Percentiles rank a stretch among this genome's conserved stretches.
Evolutionary conservation across 2,888 invertebrate genomes (phyloP).

Genomic region (Myathropa florea): DNA sequence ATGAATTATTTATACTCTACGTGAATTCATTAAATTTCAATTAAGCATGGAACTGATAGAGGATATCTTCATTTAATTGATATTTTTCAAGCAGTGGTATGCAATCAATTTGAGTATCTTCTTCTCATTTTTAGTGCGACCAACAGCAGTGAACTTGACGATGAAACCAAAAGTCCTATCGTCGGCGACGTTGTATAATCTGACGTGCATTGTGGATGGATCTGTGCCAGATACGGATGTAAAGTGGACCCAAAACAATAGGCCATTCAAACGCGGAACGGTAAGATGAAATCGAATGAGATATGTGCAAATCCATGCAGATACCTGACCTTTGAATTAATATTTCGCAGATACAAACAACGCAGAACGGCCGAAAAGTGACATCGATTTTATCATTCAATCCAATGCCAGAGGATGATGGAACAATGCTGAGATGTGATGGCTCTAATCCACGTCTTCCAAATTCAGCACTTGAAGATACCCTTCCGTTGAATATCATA

Average conservation of each 20-base stretch:
- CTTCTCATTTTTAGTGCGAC: constrained; percentile 84
- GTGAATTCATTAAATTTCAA: constrained; percentile 43
- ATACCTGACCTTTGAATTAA: background rate
- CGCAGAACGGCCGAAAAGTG: constrained; percentile 87
- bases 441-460: constrained; percentile 91
- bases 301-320: background rate
- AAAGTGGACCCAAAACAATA: constrained; percentile 91
- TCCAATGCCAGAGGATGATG: constrained; percentile 92
- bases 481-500: constrained; percentile 91
- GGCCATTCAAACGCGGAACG: constrained; percentile 88
- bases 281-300: constrained; percentile 81
- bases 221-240: constrained; percentile 93
- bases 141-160: constrained; percentile 88
- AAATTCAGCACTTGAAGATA: constrained; percentile 89
- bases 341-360: constrained; percentile 83
- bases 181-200: constrained; percentile 89
- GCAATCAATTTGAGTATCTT: constrained; percentile 19
- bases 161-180: constrained; percentile 89
- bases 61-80: constrained; percentile 30
- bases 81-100: background rate
- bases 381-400: constrained; percentile 89
- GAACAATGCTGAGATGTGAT: constrained; percentile 90
- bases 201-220: constrained; percentile 91
- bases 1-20: constrained; percentile 48
- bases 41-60: constrained; percentile 4